A percentile compares a stretch with the other conserved stretches of the same genome.
phyloP scores from a whole-genome alignment of 2,113 vertebrate species.

The Phasianus colchicus region DNA sequence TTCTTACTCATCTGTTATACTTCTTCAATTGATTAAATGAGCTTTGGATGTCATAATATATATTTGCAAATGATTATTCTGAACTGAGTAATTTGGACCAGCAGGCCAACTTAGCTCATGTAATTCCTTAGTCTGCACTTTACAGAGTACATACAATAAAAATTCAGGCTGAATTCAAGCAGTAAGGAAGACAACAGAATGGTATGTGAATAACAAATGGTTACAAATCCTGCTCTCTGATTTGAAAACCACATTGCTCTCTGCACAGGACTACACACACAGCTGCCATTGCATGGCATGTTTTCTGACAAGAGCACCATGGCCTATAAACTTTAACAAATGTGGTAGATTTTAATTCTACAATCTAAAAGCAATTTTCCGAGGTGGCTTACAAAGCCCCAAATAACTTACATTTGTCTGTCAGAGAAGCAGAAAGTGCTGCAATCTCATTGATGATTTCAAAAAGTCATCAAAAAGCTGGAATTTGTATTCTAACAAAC shows the following conservation, averaged over 20 bases:
- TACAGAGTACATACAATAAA: background rate
- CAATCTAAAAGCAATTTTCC: conserved; percentile 35
- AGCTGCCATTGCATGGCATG: rapidly evolving
- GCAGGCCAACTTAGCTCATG: background rate
- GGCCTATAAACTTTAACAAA: conserved; percentile 33
- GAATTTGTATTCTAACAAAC: background rate
- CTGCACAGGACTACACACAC: background rate
- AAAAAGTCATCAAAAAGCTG: conserved; percentile 1
- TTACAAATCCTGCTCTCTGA: background rate
- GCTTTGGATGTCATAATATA: background rate
- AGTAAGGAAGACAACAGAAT: background rate
- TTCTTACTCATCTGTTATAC: background rate
- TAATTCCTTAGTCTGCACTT: background rate
- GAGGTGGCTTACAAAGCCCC: background rate
- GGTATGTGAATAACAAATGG: background rate
- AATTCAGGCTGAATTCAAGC: background rate
- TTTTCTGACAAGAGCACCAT: background rate
- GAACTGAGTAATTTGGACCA: background rate
- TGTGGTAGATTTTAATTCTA: conserved; percentile 35
- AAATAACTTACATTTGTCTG: conserved; percentile 27
- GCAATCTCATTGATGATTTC: conserved; percentile 2
- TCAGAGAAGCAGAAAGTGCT: background rate
- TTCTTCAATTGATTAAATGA: background rate
- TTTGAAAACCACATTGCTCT: background rate
- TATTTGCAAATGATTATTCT: background rate